Conservation (phyloP, 2,888 invertebrate species). For the Dynastes grantii region DNA sequence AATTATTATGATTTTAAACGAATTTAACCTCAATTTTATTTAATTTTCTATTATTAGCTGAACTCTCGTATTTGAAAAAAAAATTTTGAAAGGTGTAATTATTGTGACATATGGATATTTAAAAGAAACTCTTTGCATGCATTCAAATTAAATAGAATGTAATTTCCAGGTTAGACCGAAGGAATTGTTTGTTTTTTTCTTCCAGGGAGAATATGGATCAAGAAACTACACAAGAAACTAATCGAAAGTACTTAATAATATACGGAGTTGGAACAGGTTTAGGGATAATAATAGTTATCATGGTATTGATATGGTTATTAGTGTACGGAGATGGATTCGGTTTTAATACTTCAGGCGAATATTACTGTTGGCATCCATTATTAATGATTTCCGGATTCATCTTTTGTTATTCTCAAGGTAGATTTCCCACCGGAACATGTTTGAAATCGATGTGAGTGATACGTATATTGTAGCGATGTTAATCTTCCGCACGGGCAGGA, state of each 20-base stretch:
- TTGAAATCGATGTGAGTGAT: background rate
- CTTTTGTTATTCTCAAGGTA: conserved; percentile 88
- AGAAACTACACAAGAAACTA: conserved; percentile 64
- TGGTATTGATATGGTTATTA: conserved; percentile 79
- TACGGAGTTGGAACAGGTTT: conserved; percentile 70
- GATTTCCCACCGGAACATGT: conserved; percentile 61
- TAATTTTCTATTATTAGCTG: background rate
- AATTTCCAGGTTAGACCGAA: background rate
- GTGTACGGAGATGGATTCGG: conserved; percentile 77
- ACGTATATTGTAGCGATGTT: conserved; percentile 80
- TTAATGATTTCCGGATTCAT: conserved; percentile 89
- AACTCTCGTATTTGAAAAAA: background rate
- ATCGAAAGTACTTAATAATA: conserved; percentile 70
- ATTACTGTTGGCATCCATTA: conserved; percentile 93
- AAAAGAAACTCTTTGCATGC: too few relatives aligned
- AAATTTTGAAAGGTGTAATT: background rate
- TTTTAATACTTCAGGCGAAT: conserved; percentile 76
- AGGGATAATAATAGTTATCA: conserved; percentile 73
- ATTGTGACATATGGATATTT: too few relatives aligned
- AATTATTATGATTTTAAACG: too few relatives aligned
- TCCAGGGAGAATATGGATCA: conserved; percentile 65
- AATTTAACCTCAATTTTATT: background rate
- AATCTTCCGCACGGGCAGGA: conserved; percentile 84
- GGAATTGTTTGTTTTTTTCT: background rate
- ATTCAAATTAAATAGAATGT: background rate